These are phyloP conservation scores for Thripadectes ignobilis DNA, from an alignment of 2,797 vertebrate genomes.

Conservation along the genomic window DNA sequence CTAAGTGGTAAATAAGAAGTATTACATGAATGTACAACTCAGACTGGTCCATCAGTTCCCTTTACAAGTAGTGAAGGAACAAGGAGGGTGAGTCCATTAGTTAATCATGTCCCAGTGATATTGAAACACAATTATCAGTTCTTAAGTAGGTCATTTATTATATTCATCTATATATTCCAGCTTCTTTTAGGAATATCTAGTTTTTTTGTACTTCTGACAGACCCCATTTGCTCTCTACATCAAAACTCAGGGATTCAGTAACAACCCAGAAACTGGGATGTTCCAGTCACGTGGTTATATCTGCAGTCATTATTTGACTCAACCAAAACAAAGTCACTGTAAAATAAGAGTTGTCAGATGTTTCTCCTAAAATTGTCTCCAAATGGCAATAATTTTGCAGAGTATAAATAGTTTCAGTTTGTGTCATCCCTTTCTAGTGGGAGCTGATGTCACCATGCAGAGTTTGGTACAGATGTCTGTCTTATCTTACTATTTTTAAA, in stretches of 20 bases:
- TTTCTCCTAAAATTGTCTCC: conserved; percentile 2
- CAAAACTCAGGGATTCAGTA: not conserved
- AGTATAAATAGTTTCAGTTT: conserved; percentile 15
- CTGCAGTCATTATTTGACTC: not conserved
- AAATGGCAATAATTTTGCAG: conserved; percentile 10
- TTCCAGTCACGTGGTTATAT: not conserved
- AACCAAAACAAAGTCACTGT: conserved; percentile 13
- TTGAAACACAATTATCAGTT: not conserved
- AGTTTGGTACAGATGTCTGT: not conserved
- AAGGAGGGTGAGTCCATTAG: not conserved
- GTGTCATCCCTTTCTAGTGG: not conserved
- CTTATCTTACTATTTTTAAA: conserved; percentile 20
- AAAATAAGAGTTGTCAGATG: not conserved
- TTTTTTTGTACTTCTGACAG: not conserved
- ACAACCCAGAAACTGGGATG: not conserved
- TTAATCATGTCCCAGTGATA: not conserved
- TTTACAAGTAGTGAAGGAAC: not conserved
- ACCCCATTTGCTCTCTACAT: not conserved
- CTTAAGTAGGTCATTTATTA: not conserved
- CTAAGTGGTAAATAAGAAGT: not conserved
- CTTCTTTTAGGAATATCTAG: not conserved
- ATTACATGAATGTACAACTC: not conserved
- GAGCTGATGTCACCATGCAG: conserved; percentile 7
- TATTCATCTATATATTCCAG: not conserved
- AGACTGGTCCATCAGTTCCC: not conserved